Evolutionary conservation across 2,113 vertebrate species (phyloP), one percentile per base, ranked within the genome.

Genomic region (Cyrtonyx montezumae): DNA sequence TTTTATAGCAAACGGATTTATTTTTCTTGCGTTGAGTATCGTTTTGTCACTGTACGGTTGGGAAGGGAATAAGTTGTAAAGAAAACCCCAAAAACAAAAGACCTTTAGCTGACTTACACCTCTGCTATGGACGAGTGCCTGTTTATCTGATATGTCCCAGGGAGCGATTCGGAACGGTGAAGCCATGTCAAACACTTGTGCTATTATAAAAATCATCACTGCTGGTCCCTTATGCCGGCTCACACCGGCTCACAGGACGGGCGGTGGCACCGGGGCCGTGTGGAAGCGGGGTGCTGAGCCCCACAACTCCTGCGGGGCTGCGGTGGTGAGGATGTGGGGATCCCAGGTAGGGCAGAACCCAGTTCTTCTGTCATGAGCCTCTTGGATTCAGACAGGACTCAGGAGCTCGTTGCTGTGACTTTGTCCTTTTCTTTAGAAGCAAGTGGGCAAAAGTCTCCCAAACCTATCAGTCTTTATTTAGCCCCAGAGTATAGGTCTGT

Each of bases 151-250:
- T 70, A 3, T 51, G 49, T 30, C 10, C 2, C 1, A 2, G 25
- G 32, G 28, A 40, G 15, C 8, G 42, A 40, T 59, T 71, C 5
- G 25, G 36, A 59, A 4, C 25, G 1, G 5, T 18, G 14, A 46
- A 7, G 22, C 13, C 12, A 37, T 65, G n/a, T 36, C 9, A 32
- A 62, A 8, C 36, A 45, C 36, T 56, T 68, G 13, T 22, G 0
- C 5, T 53, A 0, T 11, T 11, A 17, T 40, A 17, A 9, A 43
- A 13, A 7, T 3, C 8, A 4, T 15, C 1, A 0, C 13, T 34
- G 0, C 17, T 2, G 23, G 11, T 8, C 17, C 1, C 1, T 13
- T 2, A 8, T 9, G 3, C 68, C 25, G 25, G 11, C 6, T n/a
- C n/a, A n/a, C 2, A 11, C 1, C 8, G 5, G 32, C 17, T 70